phyloP scores from a whole-genome alignment of 2,888 invertebrate genomes.

The Scaptomyza tumidula region DNA sequence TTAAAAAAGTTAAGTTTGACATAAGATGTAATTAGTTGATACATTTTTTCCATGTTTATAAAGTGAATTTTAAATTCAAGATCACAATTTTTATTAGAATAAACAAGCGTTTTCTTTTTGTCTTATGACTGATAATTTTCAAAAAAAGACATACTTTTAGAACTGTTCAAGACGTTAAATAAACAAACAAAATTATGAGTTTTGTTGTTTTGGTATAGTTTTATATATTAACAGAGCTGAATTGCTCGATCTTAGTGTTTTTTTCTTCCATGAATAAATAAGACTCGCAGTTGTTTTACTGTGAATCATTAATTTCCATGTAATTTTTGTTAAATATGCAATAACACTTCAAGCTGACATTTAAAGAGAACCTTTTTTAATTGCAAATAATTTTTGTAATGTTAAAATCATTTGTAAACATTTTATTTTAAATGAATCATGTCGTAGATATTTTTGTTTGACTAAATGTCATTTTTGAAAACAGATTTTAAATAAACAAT shows the following conservation, averaged over 20 bases:
- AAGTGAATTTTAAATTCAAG: neutral
- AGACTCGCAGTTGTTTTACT: neutral
- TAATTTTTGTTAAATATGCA: neutral
- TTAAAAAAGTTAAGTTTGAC: neutral
- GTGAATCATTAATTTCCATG: neutral
- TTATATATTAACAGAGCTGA: neutral
- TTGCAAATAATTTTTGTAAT: neutral
- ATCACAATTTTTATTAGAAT: neutral
- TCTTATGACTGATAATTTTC: too few relatives aligned
- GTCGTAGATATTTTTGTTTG: too few relatives aligned
- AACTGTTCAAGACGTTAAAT: too few relatives aligned
- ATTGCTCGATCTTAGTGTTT: neutral
- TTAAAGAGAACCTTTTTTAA: neutral
- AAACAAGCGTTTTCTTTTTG: too few relatives aligned
- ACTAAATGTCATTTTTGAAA: too few relatives aligned
- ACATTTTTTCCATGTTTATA: neutral
- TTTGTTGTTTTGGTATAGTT: too few relatives aligned
- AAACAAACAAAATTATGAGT: neutral
- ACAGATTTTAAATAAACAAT: too few relatives aligned
- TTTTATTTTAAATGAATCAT: neutral
- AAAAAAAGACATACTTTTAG: too few relatives aligned
- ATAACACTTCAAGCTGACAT: neutral
- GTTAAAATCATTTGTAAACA: neutral
- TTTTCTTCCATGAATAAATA: constrained; percentile 4
- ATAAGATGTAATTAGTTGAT: neutral